A percentile compares a stretch with the other conserved stretches of the same genome.
Conservation (phyloP, 2,113 vertebrate genomes). For the Saguinus midas region DNA sequence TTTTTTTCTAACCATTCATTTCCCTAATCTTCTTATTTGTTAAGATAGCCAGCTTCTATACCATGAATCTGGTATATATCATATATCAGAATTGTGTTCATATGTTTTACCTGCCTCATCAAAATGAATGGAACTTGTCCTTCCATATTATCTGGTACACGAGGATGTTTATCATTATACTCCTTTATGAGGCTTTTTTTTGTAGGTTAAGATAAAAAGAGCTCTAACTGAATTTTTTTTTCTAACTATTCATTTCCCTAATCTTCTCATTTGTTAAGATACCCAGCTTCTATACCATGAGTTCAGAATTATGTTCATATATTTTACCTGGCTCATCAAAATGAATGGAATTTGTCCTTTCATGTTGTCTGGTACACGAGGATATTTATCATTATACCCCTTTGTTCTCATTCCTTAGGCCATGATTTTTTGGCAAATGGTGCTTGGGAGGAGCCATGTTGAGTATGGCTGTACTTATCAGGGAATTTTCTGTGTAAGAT, state of each 20-base stretch:
- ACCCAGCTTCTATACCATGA: not conserved
- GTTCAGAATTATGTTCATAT: not conserved
- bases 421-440: not conserved
- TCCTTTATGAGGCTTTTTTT: not conserved
- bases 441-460: not conserved
- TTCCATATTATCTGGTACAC: not conserved
- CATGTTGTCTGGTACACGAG: not conserved
- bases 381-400: not conserved
- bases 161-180: not conserved
- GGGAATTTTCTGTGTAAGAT: not conserved
- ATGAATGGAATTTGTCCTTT: not conserved
- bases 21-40: not conserved
- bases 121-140: not conserved
- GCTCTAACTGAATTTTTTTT: not conserved
- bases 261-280: not conserved
- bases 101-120: not conserved
- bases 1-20: not conserved
- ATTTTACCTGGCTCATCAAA: not conserved
- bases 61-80: not conserved
- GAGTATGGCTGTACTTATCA: not conserved
- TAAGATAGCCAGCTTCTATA: not conserved
- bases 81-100: not conserved
- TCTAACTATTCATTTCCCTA: not conserved
- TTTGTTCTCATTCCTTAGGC: not conserved
- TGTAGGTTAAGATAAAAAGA: not conserved